Evolutionary conservation across 2,797 vertebrate species (phyloP).

Genomic region (Salarias fasciatus): DNA sequence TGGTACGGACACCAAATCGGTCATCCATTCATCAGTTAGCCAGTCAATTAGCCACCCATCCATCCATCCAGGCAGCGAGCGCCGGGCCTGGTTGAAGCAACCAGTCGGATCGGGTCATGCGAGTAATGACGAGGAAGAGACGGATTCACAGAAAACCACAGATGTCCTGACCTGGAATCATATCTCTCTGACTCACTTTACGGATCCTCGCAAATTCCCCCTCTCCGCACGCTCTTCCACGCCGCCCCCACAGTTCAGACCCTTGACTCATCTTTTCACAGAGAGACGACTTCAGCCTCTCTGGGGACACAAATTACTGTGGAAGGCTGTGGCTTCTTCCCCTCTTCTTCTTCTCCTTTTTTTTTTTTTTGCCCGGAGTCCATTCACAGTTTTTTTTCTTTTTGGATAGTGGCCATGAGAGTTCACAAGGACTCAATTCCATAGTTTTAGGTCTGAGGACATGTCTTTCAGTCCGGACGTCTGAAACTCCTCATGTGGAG

Average conservation of each 20-base stretch:
- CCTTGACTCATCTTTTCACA: slow-evolving; percentile 45
- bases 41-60: slow-evolving; percentile 60
- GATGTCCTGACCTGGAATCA: slow-evolving; percentile 49
- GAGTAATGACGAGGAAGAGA: slow-evolving; percentile 67
- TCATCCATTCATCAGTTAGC: slow-evolving; percentile 59
- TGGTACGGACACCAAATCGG: slow-evolving; percentile 28
- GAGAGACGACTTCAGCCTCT: slow-evolving; percentile 10
- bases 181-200: slow-evolving; percentile 51
- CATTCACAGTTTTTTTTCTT: slow-evolving; percentile 21
- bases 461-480: neutral
- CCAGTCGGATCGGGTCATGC: slow-evolving; percentile 50
- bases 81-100: slow-evolving; percentile 37
- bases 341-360: too few relatives aligned
- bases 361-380: slow-evolving; percentile 1
- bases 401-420: neutral
- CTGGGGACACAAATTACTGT: slow-evolving; percentile 22
- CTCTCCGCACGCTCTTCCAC: slow-evolving; percentile 24
- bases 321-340: slow-evolving; percentile 2
- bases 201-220: slow-evolving; percentile 38
- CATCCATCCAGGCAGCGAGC: slow-evolving; percentile 50
- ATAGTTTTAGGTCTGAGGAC: neutral
- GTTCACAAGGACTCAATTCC: slow-evolving; percentile 4
- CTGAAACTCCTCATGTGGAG: too few relatives aligned
- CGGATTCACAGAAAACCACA: slow-evolving; percentile 42
- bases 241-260: slow-evolving; percentile 34